Evolutionary conservation across 2,888 invertebrate genomes (phyloP), one percentile per base, ranked within the genome.

Genomic region (Zhuqinia jingwanae): DNA sequence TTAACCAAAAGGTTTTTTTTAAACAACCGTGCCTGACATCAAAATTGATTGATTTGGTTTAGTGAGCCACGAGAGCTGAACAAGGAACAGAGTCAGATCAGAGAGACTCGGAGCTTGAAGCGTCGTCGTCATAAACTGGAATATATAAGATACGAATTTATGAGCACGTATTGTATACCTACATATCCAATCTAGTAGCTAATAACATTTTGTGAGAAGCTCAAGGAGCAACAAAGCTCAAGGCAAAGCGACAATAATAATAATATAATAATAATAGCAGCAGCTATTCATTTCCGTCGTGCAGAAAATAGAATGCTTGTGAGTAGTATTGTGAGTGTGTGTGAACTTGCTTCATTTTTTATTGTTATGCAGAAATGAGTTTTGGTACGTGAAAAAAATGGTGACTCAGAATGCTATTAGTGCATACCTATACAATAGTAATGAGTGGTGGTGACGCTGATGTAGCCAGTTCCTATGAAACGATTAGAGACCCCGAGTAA

Each of bases 321-420:
- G 81, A 6, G 8, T 6, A 8, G 5, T 36, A 6, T 36, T 36
- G 36, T 8, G 5, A 3, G 36, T n/a, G 36, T 36, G 36, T 36
- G 36, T 36, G 36, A n/a, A n/a, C 45, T 65, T 56, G 70, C 50
- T 25, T 65, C n/a, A 47, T 17, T 60, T 50, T 53, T 20, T 25
- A 73, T 73, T 81, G 81, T 73, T 81, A 81, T 81, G 81, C 81
- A 73, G 73, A 58, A 20, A 45, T 60, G 73, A 73, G 3, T 56
- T 27, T 68, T 70, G 56, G 6, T 45, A 81, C 53, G 50, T 68
- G 65, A 15, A 65, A 80, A 11, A n/a, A 45, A n/a, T 22, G 20
- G 68, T 68, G 68, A 42, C 68, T 68, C 36, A 50, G 45, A 68
- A 20, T 42, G 68, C 17, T 68, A 68, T 25, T 42, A 25, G 58